phyloP scores from a whole-genome alignment of 2,113 vertebrate genomes.

The Ctenomys sociabilis region DNA sequence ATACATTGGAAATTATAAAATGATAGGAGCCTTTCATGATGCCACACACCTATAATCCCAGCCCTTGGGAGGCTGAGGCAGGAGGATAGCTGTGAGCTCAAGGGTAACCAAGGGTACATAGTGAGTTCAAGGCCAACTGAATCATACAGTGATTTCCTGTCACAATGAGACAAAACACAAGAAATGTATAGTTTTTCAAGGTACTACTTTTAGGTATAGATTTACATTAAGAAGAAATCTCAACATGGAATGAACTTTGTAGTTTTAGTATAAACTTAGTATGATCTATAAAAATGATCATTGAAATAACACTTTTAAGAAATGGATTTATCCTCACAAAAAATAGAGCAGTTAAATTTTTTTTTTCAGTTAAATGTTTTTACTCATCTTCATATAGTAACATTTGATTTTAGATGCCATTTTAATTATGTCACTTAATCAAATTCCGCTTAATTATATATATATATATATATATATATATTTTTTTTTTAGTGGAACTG shows the following conservation, averaged over 20 bases:
- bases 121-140: not conserved
- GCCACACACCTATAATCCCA: too few species aligned
- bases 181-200: not conserved
- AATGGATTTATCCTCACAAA: conserved; percentile 30
- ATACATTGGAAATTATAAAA: conserved; percentile 26
- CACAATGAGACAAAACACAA: not conserved
- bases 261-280: conserved; percentile 47
- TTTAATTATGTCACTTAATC: conserved; percentile 50
- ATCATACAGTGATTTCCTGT: not conserved
- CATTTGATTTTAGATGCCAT: conserved; percentile 63
- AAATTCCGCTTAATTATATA: conserved; percentile 38
- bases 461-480: too few species aligned
- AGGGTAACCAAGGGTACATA: too few species aligned
- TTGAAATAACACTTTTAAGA: conserved; percentile 25
- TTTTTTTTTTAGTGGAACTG: too few species aligned
- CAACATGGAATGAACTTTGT: not conserved
- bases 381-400: not conserved
- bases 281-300: not conserved
- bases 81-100: too few species aligned
- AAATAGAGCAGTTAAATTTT: conserved; percentile 17
- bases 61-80: too few species aligned
- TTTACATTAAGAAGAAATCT: conserved; percentile 21
- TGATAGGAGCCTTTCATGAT: not conserved
- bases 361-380: conserved; percentile 54
- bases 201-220: conserved; percentile 43